Percentiles rank a stretch among this genome's conserved stretches.
Evolutionary conservation across 2,113 vertebrate genomes (phyloP).

Genomic region (Onychostoma macrolepis): DNA sequence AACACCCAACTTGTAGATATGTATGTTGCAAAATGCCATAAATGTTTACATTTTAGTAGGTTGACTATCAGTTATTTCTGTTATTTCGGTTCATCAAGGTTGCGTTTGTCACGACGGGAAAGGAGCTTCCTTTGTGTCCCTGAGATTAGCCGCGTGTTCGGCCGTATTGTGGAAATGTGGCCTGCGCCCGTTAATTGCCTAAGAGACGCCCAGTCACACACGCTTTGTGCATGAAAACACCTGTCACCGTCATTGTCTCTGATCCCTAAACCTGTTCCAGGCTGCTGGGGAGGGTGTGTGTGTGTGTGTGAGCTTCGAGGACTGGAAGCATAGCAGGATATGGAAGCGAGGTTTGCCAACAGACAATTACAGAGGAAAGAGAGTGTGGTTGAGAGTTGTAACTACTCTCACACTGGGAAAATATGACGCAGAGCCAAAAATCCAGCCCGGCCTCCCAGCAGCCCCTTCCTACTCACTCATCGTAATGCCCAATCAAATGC

Average conservation of each 20-base stretch:
- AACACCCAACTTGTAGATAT: not conserved
- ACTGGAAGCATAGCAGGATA: conserved; percentile 36
- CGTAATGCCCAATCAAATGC: conserved; percentile 50
- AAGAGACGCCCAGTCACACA: conserved; percentile 9
- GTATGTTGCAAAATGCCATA: not conserved
- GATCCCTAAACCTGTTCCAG: conserved; percentile 41
- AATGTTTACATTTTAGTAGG: not conserved
- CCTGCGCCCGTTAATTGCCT: conserved; percentile 17
- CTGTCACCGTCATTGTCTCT: conserved; percentile 32
- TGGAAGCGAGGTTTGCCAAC: conserved; percentile 50
- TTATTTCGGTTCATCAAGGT: not conserved
- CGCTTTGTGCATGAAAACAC: conserved; percentile 26
- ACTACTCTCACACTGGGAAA: conserved; percentile 44
- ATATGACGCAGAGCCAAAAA: conserved; percentile 40
- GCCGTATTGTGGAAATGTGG: conserved; percentile 10
- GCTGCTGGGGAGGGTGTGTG: conserved; percentile 1
- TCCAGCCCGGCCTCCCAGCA: conserved; percentile 32
- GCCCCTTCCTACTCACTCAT: conserved; percentile 46
- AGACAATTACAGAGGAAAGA: conserved; percentile 47
- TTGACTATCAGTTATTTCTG: too few relatives aligned
- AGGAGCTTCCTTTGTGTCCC: not conserved
- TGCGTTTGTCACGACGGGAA: not conserved
- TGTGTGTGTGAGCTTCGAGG: not conserved
- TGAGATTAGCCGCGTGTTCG: conserved; percentile 10
- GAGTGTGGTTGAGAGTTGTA: conserved; percentile 43